Conservation (phyloP, 2,113 vertebrate genomes). For the Mystacornis crossleyi region DNA sequence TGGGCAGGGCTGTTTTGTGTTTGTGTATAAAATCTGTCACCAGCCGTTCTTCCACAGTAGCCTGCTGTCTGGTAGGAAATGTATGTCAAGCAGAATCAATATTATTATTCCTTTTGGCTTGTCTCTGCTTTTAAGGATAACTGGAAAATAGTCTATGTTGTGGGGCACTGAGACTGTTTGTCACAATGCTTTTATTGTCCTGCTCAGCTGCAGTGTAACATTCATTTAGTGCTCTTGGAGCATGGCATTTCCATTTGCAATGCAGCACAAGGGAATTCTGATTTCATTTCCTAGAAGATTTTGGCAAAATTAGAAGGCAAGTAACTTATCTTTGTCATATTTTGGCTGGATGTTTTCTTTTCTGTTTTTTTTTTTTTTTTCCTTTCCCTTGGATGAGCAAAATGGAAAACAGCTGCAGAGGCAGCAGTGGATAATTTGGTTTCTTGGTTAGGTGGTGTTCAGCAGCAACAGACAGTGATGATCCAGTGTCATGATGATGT, state of each 20-base stretch:
- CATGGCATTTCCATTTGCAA: not conserved
- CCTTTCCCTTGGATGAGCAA: not conserved
- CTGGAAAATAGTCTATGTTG: not conserved
- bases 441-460: not conserved
- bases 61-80: conserved; percentile 15
- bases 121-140: conserved; percentile 8
- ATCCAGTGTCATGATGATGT: not conserved
- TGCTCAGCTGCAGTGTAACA: not conserved
- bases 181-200: not conserved
- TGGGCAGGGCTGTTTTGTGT: not conserved
- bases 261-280: not conserved
- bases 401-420: not conserved
- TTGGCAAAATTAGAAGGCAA: not conserved
- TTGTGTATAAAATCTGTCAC: not conserved
- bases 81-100: conserved; percentile 11
- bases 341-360: not conserved
- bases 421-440: not conserved
- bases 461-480: not conserved
- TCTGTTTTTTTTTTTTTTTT: not conserved
- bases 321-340: not conserved
- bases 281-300: not conserved
- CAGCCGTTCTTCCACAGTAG: not conserved
- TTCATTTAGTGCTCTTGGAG: not conserved
- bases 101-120: not conserved
- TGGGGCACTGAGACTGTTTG: not conserved